These are phyloP conservation scores for Zaprionus bogoriensis DNA, from an alignment of 2,888 invertebrate genomes.

Conservation along the genomic window DNA sequence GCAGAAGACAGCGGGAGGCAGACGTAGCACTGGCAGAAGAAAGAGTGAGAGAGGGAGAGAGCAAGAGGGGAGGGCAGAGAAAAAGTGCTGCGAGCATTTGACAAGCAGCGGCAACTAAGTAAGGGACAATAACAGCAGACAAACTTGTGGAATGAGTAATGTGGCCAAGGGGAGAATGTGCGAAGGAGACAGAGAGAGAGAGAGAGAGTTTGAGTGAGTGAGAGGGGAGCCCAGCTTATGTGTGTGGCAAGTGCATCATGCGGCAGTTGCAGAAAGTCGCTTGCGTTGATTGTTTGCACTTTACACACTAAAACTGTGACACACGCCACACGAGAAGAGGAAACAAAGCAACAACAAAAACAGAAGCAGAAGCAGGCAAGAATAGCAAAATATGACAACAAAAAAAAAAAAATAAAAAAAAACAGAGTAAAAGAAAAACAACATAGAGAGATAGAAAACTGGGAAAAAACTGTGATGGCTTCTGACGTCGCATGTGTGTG, in stretches of 20 bases:
- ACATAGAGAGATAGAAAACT: not conserved
- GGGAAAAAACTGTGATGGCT: constrained; percentile 24
- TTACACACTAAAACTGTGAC: constrained; percentile 67
- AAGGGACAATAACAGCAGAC: constrained; percentile 34
- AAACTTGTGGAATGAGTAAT: constrained; percentile 31
- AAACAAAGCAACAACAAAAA: constrained; percentile 12
- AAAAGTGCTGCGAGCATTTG: constrained; percentile 50
- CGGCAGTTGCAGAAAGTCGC: constrained; percentile 65
- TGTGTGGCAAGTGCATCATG: constrained; percentile 37
- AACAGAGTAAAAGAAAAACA: not conserved
- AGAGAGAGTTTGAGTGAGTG: not conserved
- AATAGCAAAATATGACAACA: not conserved
- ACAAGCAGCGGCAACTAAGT: constrained; percentile 49
- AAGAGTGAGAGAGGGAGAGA: too few relatives aligned
- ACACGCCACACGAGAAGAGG: constrained; percentile 39
- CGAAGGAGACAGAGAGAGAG: not conserved
- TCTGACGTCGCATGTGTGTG: constrained; percentile 20
- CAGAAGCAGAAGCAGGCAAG: not conserved
- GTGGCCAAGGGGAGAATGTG: too few relatives aligned
- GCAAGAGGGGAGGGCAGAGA: not conserved
- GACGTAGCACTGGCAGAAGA: not conserved
- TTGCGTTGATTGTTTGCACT: constrained; percentile 75
- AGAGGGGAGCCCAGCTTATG: not conserved
- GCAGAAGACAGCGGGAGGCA: not conserved
- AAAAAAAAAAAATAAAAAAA: not conserved